Evolutionary conservation across 1,140 invertebrate genomes (phyloP).

Genomic region (Helicoverpa zea): DNA sequence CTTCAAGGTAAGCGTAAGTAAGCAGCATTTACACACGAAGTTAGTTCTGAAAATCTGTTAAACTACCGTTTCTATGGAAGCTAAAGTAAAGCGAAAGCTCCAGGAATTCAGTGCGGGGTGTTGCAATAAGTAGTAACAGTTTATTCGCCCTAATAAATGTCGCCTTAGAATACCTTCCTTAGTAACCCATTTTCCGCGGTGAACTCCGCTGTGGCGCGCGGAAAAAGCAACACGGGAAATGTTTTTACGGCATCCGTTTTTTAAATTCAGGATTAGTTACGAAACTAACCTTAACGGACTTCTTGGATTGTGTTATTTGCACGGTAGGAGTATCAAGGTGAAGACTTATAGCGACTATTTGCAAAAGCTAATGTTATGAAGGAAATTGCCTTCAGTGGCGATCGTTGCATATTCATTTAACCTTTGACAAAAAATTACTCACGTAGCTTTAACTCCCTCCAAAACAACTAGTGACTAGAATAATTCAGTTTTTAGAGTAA

Average conservation of each 20-base stretch:
- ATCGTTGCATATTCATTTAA: background rate
- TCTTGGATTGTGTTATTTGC: constrained; percentile 3
- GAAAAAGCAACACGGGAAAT: constrained; percentile 13
- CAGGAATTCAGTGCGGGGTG: background rate
- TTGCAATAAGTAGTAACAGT: constrained; percentile 41
- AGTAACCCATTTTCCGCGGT: constrained; percentile 20
- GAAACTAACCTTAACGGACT: constrained; percentile 10
- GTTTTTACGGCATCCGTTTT: constrained; percentile 17
- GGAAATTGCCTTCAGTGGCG: background rate
- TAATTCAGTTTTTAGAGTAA: background rate
- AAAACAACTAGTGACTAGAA: background rate
- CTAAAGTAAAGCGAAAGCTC: background rate
- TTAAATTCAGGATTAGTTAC: constrained; percentile 19
- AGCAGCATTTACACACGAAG: background rate
- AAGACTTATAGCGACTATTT: background rate
- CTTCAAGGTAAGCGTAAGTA: constrained; percentile 1
- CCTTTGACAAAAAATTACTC: background rate
- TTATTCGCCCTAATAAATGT: constrained; percentile 36
- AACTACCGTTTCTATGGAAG: constrained; percentile 5
- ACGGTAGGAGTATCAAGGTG: background rate
- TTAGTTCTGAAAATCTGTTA: constrained; percentile 1
- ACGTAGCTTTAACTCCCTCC: background rate
- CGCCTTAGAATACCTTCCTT: constrained; percentile 26
- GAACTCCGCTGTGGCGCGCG: constrained; percentile 5
- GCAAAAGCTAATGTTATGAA: too few species aligned